These are phyloP conservation scores for Acronicta leporina DNA, from an alignment of 2,888 invertebrate genomes.

Conservation along the genomic window DNA sequence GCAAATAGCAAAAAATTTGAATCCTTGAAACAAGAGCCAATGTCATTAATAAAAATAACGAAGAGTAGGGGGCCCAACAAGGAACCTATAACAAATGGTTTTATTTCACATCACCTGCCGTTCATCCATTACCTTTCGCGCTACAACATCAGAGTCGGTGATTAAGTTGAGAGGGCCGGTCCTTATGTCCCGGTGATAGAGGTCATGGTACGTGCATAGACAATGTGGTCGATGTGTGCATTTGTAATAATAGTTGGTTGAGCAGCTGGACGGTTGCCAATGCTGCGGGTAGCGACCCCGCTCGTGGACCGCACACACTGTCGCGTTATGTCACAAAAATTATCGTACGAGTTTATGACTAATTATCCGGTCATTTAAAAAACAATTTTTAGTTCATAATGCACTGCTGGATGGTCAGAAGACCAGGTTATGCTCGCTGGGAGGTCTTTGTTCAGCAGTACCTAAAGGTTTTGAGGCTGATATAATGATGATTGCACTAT, in stretches of 20 bases:
- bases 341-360: constrained; percentile 26
- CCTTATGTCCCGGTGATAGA: constrained; percentile 47
- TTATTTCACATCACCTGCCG: constrained; percentile 68
- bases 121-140: constrained; percentile 63
- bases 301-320: constrained; percentile 53
- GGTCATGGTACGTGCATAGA: constrained; percentile 40
- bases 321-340: constrained; percentile 52
- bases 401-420: no score
- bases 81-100: constrained; percentile 67
- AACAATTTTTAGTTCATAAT: no score
- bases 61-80: no score
- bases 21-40: no score
- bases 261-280: constrained; percentile 66
- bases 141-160: constrained; percentile 22
- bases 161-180: constrained; percentile 12
- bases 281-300: constrained; percentile 69
- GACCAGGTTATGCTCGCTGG: no score
- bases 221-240: constrained; percentile 50
- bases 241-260: constrained; percentile 66
- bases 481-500: no score
- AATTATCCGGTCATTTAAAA: constrained; percentile 19
- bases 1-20: no score
- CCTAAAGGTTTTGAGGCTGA: no score
- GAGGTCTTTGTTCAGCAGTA: no score
- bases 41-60: no score